Conservation (phyloP, 1,140 invertebrate genomes). For the Oreohelix idahoensis region DNA sequence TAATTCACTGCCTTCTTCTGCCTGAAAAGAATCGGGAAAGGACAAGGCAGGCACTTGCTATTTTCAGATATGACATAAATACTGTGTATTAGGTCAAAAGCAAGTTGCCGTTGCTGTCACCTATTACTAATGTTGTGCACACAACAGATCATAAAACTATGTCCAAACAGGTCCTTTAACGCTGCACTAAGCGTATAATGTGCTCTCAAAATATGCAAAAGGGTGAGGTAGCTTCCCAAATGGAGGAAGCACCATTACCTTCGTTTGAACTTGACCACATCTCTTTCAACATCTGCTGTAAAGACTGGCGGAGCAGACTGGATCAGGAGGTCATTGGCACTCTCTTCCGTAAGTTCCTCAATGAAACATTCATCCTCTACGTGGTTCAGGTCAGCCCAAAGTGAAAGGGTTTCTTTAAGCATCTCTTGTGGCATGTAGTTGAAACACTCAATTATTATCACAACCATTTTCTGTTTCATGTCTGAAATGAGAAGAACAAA, state of each 20-base stretch:
- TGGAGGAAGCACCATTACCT: background rate
- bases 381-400: slow-evolving; percentile 36
- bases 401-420: slow-evolving; percentile 32
- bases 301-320: slow-evolving; percentile 43
- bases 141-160: too few relatives aligned
- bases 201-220: too few relatives aligned
- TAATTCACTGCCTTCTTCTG: too few relatives aligned
- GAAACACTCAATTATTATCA: slow-evolving; percentile 41
- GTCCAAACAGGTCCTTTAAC: too few relatives aligned
- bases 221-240: too few relatives aligned
- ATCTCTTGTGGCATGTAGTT: slow-evolving; percentile 33
- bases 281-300: slow-evolving; percentile 25
- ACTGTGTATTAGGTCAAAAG: too few relatives aligned
- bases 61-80: too few relatives aligned
- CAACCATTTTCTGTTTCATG: slow-evolving; percentile 43
- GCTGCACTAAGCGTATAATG: too few relatives aligned
- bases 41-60: too few relatives aligned
- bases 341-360: slow-evolving; percentile 37
- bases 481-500: slow-evolving; percentile 33
- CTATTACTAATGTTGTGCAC: too few relatives aligned
- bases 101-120: too few relatives aligned
- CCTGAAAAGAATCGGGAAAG: too few relatives aligned
- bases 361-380: slow-evolving; percentile 8
- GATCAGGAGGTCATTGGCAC: slow-evolving; percentile 45
- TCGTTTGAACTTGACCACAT: slow-evolving; percentile 33